A percentile compares a stretch with the other conserved stretches of the same genome.
These are phyloP conservation scores for Entomobrya proxima DNA, from an alignment of 2,888 invertebrate genomes.

Conservation along the genomic window DNA sequence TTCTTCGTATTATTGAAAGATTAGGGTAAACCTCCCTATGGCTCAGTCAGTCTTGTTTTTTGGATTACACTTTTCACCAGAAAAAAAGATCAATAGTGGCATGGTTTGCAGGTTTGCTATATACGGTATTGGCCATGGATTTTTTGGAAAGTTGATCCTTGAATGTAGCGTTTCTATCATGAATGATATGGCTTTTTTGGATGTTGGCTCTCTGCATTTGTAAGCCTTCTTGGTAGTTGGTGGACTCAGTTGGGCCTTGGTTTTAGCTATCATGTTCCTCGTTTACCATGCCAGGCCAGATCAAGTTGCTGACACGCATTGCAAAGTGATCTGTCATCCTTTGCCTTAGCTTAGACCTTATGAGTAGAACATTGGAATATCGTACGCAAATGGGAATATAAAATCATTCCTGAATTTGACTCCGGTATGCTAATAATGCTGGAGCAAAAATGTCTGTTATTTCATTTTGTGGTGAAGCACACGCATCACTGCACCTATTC, in stretches of 20 bases:
- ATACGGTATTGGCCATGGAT: not conserved
- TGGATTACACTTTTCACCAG: slow-evolving; percentile 63
- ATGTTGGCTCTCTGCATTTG: slow-evolving; percentile 8
- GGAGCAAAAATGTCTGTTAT: not conserved
- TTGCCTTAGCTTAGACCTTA: not conserved
- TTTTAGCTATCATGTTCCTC: slow-evolving; percentile 16
- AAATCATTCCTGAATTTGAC: not conserved
- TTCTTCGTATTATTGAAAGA: slow-evolving; percentile 72
- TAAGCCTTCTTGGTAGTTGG: slow-evolving; percentile 43
- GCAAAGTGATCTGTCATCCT: slow-evolving; percentile 60
- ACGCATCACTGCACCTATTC: slow-evolving; percentile 22
- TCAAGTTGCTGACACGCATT: slow-evolving; percentile 64
- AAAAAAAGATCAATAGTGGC: slow-evolving; percentile 62
- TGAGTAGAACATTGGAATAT: no score
- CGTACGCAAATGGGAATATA: not conserved
- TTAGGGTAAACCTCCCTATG: slow-evolving; percentile 70
- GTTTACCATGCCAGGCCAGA: slow-evolving; percentile 32
- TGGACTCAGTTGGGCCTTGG: not conserved
- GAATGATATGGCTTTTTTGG: slow-evolving; percentile 18
- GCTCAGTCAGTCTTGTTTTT: slow-evolving; percentile 54
- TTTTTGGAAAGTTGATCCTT: slow-evolving; percentile 34
- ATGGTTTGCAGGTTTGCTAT: slow-evolving; percentile 23
- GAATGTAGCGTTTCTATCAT: slow-evolving; percentile 25
- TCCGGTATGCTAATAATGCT: not conserved
- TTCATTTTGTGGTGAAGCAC: not conserved